A percentile compares a stretch with the other conserved stretches of the same genome.
These are phyloP conservation scores for Sminthurinus signatus DNA, from an alignment of 1,140 invertebrate genomes.

Conservation along the genomic window DNA sequence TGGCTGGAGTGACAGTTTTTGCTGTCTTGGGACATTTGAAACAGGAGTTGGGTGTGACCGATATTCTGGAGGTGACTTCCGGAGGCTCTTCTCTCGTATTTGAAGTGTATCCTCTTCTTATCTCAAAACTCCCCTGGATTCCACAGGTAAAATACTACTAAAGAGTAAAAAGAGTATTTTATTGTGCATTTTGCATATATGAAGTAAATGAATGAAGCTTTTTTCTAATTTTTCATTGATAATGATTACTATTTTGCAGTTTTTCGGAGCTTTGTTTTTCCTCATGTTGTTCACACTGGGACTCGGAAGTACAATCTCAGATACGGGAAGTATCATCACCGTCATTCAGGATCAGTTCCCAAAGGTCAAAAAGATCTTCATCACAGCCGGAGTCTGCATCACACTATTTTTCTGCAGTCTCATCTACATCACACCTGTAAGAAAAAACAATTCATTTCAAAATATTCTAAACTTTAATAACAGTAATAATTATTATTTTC, in stretches of 20 bases:
- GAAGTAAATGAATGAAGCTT: too few relatives aligned
- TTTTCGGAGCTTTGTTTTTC: slow-evolving; percentile 55
- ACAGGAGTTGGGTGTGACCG: slow-evolving; percentile 32
- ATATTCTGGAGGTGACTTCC: slow-evolving; percentile 33
- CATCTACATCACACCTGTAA: slow-evolving; percentile 62
- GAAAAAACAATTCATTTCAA: neutral
- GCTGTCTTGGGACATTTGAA: slow-evolving; percentile 48
- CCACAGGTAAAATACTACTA: too few relatives aligned
- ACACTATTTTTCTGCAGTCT: slow-evolving; percentile 62
- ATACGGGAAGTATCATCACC: slow-evolving; percentile 60
- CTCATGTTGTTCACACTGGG: slow-evolving; percentile 47
- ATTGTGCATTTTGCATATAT: too few relatives aligned
- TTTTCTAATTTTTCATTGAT: too few relatives aligned
- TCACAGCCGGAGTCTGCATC: slow-evolving; percentile 53
- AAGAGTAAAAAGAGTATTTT: too few relatives aligned
- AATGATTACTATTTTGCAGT: slow-evolving; percentile 49
- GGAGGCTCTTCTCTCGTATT: slow-evolving; percentile 42
- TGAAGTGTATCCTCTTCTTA: slow-evolving; percentile 40
- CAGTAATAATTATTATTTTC: too few relatives aligned
- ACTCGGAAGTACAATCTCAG: slow-evolving; percentile 45
- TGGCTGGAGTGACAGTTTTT: slow-evolving; percentile 49
- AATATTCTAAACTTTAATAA: too few relatives aligned
- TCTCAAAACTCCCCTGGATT: neutral
- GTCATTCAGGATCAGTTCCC: slow-evolving; percentile 66
- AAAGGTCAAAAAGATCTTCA: slow-evolving; percentile 53